A percentile compares a stretch with the other conserved stretches of the same genome.
These are phyloP conservation scores for Hucho hucho DNA, from an alignment of 2,113 vertebrate genomes.

Conservation along the genomic window DNA sequence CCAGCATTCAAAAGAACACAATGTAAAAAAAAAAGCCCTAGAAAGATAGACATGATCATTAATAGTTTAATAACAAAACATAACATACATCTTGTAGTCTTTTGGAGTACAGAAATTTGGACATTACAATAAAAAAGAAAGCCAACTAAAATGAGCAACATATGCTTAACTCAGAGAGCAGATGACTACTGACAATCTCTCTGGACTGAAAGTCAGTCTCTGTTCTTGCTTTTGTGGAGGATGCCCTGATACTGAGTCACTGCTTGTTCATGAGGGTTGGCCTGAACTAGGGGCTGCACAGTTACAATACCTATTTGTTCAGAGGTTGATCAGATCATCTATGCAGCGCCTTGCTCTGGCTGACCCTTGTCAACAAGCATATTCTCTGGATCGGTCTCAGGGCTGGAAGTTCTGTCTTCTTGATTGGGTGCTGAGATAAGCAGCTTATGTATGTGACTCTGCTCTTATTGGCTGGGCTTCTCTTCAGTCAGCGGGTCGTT, in stretches of 20 bases:
- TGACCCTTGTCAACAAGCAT: neutral
- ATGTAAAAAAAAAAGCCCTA: neutral
- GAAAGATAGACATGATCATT: neutral
- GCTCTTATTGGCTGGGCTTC: slow-evolving; percentile 49
- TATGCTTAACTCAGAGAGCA: neutral
- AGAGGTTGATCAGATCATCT: neutral
- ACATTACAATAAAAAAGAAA: neutral
- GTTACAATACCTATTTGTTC: neutral
- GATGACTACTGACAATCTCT: neutral
- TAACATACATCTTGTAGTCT: neutral
- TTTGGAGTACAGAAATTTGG: neutral
- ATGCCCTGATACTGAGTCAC: neutral
- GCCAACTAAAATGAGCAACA: neutral
- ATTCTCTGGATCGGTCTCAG: neutral
- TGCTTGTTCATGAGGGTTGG: neutral
- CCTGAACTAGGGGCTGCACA: neutral
- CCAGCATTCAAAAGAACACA: neutral
- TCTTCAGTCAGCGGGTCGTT: slow-evolving; percentile 59
- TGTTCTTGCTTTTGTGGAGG: neutral
- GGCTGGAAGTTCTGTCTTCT: neutral
- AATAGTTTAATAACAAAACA: slow-evolving; percentile 6
- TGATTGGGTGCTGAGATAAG: neutral
- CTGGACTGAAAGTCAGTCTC: neutral
- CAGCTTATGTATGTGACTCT: neutral
- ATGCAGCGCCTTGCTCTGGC: too few species aligned